phyloP scores from a whole-genome alignment of 2,888 invertebrate genomes.

The Drosophila cognata region DNA sequence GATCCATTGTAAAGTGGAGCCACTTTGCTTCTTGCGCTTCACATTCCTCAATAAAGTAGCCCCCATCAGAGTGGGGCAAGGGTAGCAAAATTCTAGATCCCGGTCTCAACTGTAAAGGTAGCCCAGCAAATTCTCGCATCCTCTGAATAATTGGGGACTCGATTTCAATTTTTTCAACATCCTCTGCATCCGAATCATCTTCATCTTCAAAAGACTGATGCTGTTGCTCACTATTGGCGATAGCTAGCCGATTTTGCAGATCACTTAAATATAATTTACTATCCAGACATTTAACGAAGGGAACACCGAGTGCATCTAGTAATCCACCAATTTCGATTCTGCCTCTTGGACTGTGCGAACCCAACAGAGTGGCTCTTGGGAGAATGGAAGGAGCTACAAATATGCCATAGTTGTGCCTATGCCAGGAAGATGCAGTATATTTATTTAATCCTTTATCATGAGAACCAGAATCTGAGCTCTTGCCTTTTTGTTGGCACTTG shows the following conservation, averaged over 20 bases:
- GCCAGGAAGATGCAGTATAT: constrained; percentile 3
- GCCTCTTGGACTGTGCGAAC: neutral
- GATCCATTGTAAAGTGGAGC: constrained; percentile 20
- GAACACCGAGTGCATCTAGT: constrained; percentile 6
- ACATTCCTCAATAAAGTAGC: constrained; percentile 28
- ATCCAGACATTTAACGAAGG: constrained; percentile 2
- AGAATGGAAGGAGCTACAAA: constrained; percentile 7
- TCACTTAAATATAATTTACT: constrained; percentile 16
- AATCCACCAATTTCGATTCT: constrained; percentile 1
- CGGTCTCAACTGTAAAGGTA: constrained; percentile 34
- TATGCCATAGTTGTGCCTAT: neutral
- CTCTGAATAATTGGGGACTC: constrained; percentile 1
- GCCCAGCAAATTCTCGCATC: constrained; percentile 7
- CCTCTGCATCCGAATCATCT: neutral
- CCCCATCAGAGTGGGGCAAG: constrained; percentile 33
- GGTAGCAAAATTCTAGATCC: constrained; percentile 35
- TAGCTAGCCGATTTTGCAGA: constrained; percentile 16
- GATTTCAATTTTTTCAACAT: neutral
- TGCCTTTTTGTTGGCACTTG: constrained; percentile 2
- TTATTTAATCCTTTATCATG: constrained; percentile 20
- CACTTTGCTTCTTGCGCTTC: constrained; percentile 10
- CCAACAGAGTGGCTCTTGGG: neutral
- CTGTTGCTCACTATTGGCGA: neutral
- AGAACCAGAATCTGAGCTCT: neutral
- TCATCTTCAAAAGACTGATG: neutral